phyloP scores from a whole-genome alignment of 2,113 vertebrate genomes.

The Aegotheles bennettii region DNA sequence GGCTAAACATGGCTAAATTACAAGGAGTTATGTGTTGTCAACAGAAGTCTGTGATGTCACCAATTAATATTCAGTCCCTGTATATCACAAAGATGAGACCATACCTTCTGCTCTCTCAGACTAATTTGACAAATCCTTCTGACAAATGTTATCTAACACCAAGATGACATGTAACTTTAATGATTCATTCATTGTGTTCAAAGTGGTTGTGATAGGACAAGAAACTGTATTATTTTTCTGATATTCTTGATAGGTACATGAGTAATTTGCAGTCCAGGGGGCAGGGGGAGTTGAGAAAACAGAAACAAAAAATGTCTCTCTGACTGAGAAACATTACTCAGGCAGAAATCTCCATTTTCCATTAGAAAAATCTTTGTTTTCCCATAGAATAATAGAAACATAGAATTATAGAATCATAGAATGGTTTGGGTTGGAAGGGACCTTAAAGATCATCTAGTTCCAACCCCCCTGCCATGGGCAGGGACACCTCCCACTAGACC shows the following conservation, averaged over 20 bases:
- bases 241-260: neutral
- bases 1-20: neutral
- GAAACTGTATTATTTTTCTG: neutral
- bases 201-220: neutral
- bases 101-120: neutral
- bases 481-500: no score
- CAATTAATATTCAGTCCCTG: neutral
- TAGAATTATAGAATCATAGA: no score
- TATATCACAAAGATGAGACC: neutral
- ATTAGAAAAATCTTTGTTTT: neutral
- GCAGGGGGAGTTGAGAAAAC: accelerated
- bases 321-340: neutral
- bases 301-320: neutral
- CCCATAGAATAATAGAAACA: no score
- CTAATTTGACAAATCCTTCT: neutral
- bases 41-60: neutral
- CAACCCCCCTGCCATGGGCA: no score
- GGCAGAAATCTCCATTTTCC: neutral
- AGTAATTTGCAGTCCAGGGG: neutral
- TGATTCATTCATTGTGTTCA: neutral
- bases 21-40: neutral
- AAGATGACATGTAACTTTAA: neutral
- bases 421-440: no score
- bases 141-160: neutral
- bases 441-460: no score